These are phyloP conservation scores for Plusia festucae DNA, from an alignment of 2,888 invertebrate species.

Conservation along the genomic window DNA sequence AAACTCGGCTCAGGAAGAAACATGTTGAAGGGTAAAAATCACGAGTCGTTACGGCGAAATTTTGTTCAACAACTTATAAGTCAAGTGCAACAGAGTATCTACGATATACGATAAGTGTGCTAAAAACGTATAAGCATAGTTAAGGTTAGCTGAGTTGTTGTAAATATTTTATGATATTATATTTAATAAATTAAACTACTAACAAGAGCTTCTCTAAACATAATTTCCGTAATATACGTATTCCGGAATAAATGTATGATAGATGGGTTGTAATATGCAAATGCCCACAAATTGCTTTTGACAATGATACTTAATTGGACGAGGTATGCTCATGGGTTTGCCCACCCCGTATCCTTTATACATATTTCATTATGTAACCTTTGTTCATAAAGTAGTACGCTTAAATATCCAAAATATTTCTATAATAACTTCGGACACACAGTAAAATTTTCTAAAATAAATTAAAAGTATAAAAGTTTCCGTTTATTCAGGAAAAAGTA, in stretches of 20 bases:
- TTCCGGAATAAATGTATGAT: conserved; percentile 64
- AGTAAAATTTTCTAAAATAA: conserved; percentile 9
- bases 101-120: neutral
- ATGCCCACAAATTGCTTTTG: conserved; percentile 70
- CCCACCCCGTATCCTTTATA: conserved; percentile 33
- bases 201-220: conserved; percentile 31
- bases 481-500: conserved; percentile 30
- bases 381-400: conserved; percentile 1
- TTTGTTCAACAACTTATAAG: conserved; percentile 47
- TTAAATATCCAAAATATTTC: conserved; percentile 3
- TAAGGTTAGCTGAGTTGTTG: conserved; percentile 6
- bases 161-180: neutral
- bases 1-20: conserved; percentile 71
- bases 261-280: conserved; percentile 71
- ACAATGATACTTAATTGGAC: conserved; percentile 68
- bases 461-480: conserved; percentile 20
- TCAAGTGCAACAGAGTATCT: conserved; percentile 6
- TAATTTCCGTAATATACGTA: conserved; percentile 45
- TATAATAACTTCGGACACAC: neutral
- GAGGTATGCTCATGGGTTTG: conserved; percentile 57
- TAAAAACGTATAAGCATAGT: neutral
- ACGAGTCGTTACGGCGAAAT: conserved; percentile 59
- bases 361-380: conserved; percentile 13
- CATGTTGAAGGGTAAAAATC: conserved; percentile 66
- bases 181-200: conserved; percentile 2